Percentiles rank a stretch among this genome's conserved stretches.
These are phyloP conservation scores for Mystacornis crossleyi DNA, from an alignment of 2,113 vertebrate genomes.

Conservation along the genomic window DNA sequence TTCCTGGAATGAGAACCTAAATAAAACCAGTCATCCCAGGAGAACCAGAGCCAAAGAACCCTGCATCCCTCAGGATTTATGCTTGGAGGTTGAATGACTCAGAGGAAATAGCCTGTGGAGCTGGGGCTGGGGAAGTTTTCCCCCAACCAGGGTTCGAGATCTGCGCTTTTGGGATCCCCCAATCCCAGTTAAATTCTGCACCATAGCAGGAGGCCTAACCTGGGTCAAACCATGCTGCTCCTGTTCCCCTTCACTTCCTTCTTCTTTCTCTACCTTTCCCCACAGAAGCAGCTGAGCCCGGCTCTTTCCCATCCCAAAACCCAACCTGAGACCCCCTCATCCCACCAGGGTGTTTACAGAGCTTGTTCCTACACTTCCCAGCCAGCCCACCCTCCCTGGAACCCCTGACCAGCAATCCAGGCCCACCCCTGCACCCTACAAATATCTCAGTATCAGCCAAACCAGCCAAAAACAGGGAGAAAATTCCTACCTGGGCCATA, in stretches of 20 bases:
- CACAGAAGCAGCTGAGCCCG: neutral
- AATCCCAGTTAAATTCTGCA: neutral
- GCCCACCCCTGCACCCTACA: neutral
- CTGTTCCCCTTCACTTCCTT: neutral
- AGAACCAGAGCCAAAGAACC: neutral
- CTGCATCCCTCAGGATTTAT: neutral
- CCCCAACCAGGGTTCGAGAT: too few species aligned
- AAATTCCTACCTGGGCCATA: neutral
- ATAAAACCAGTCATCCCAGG: neutral
- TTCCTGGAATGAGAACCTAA: neutral
- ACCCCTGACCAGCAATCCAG: neutral
- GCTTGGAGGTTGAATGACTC: neutral
- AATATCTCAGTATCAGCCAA: neutral
- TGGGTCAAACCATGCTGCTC: neutral
- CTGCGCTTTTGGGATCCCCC: neutral
- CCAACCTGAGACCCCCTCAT: neutral
- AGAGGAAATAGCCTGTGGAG: fast-evolving
- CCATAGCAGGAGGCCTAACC: neutral
- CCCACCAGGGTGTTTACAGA: neutral
- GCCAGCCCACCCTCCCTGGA: neutral
- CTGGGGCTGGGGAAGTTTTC: neutral
- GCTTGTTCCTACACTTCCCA: fast-evolving
- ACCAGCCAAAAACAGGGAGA: neutral
- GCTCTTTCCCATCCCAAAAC: neutral
- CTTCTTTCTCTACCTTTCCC: too few species aligned